Conservation (phyloP, 2,888 invertebrate genomes). For the Pelosia muscerda region DNA sequence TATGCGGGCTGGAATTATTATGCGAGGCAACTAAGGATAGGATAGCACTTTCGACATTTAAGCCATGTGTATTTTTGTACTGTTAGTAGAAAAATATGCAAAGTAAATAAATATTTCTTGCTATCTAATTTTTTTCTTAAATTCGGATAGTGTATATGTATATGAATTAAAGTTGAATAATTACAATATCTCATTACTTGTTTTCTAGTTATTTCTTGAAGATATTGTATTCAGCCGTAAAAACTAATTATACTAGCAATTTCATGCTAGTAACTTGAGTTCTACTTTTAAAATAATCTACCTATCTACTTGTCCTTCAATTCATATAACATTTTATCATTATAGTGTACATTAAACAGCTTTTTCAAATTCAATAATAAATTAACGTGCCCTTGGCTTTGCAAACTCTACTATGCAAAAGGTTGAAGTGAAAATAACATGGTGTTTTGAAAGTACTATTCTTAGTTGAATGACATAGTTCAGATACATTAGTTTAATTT, state of each 20-base stretch:
- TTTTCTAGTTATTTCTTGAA: not conserved
- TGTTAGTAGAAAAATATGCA: too few relatives aligned
- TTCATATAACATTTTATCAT: not conserved
- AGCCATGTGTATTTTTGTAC: not conserved
- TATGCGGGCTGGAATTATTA: not conserved
- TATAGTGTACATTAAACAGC: too few relatives aligned
- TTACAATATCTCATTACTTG: not conserved
- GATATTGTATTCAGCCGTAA: too few relatives aligned
- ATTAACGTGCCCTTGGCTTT: not conserved
- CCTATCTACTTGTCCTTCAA: too few relatives aligned
- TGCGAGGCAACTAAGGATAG: conserved; percentile 1
- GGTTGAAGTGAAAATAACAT: not conserved
- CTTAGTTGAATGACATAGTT: not conserved
- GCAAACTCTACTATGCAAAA: not conserved
- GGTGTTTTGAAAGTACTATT: not conserved
- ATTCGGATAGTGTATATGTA: too few relatives aligned
- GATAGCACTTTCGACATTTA: not conserved
- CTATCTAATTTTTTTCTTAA: not conserved
- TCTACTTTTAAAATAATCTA: too few relatives aligned
- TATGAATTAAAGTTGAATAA: too few relatives aligned
- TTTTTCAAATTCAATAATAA: too few relatives aligned
- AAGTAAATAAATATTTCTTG: not conserved
- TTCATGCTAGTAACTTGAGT: too few relatives aligned
- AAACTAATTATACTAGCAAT: not conserved
- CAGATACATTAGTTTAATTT: not conserved